Conservation (phyloP, 2,888 invertebrate species). For the Andrena bucephala region DNA sequence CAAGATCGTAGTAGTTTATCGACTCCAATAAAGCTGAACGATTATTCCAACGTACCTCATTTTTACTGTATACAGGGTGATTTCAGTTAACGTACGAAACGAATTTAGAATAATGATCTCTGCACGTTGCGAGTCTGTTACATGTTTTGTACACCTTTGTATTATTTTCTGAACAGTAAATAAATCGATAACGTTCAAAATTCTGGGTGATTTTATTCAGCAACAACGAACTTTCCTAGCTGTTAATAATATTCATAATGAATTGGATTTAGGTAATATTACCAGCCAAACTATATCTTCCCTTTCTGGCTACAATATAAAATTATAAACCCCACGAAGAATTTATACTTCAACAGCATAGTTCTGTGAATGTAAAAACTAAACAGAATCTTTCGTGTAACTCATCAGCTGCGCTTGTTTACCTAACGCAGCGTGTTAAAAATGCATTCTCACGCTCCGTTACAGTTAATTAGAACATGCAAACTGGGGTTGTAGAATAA, state of each 20-base stretch:
- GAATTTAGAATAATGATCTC: conserved; percentile 30
- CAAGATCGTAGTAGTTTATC: not conserved
- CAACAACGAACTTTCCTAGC: not conserved
- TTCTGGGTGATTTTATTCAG: not conserved
- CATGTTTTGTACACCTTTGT: conserved; percentile 62
- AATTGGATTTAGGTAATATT: too few relatives aligned
- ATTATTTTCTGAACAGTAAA: conserved; percentile 60
- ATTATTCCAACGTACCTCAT: conserved; percentile 19
- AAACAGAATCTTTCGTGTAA: not conserved
- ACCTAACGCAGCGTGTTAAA: not conserved
- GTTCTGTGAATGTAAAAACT: not conserved
- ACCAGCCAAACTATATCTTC: too few relatives aligned
- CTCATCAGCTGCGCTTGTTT: not conserved
- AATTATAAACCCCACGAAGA: too few relatives aligned
- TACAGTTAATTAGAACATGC: conserved; percentile 11
- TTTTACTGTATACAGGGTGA: not conserved
- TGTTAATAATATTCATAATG: too few relatives aligned
- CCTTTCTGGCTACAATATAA: too few relatives aligned
- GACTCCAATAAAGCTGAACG: not conserved
- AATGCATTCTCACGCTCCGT: conserved; percentile 1
- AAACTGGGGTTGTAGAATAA: conserved; percentile 3
- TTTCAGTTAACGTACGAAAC: not conserved
- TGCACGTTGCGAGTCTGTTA: conserved; percentile 52
- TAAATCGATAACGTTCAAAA: conserved; percentile 7
- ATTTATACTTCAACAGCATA: not conserved